A percentile compares a stretch with the other conserved stretches of the same genome.
Evolutionary conservation across 2,797 vertebrate species (phyloP).

Genomic region (Mus caroli): DNA sequence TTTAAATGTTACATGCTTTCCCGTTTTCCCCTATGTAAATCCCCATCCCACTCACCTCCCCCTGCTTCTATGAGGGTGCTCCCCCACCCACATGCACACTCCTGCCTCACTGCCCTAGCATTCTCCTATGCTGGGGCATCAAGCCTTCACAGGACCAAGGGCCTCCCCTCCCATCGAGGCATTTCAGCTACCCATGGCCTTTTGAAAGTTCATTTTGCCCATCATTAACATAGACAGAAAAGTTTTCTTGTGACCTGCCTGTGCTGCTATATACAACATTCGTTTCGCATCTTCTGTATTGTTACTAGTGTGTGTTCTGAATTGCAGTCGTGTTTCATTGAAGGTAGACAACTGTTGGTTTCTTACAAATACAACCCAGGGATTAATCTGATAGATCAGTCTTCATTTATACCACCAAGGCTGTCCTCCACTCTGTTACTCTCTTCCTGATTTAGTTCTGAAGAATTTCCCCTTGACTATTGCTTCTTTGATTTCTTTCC

Average conservation of each 20-base stretch:
- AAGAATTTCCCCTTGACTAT: not conserved
- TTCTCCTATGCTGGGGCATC: no score
- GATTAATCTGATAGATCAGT: not conserved
- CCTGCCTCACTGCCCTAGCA: no score
- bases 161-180: no score
- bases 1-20: not conserved
- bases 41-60: no score
- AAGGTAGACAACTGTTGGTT: not conserved
- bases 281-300: not conserved
- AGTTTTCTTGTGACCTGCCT: not conserved
- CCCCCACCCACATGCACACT: no score
- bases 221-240: not conserved
- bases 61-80: no score
- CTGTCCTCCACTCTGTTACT: not conserved
- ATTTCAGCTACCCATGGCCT: not conserved
- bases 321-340: not conserved
- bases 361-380: not conserved
- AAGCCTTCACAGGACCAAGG: no score
- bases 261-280: not conserved
- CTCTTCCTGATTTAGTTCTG: slow-evolving; percentile 12
- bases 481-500: not conserved
- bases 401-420: not conserved
- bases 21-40: no score
- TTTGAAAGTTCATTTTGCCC: slow-evolving; percentile 9
- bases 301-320: not conserved